Percentiles rank a stretch among this genome's conserved stretches.
Conservation (phyloP, 92 coral and sea anemone species). For the Bergia puertoricense region DNA sequence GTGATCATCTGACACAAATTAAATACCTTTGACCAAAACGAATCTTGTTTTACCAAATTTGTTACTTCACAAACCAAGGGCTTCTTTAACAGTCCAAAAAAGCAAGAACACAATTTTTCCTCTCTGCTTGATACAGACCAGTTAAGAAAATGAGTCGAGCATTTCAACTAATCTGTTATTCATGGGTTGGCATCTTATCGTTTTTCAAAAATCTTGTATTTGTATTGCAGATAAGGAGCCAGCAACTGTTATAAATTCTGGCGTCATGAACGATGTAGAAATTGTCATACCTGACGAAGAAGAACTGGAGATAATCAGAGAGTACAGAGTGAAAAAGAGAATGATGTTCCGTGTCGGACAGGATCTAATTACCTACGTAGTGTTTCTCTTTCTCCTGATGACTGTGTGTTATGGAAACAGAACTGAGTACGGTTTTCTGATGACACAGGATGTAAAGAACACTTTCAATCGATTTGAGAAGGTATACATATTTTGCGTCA, state of each 20-base stretch:
- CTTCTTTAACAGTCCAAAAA: too few relatives aligned
- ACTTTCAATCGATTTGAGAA: conserved; percentile 56
- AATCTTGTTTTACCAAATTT: too few relatives aligned
- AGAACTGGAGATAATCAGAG: conserved; percentile 55
- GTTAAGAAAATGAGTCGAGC: too few relatives aligned
- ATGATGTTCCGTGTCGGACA: conserved; percentile 70
- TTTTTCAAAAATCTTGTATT: too few relatives aligned
- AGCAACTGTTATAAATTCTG: background rate
- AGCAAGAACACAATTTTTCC: too few relatives aligned
- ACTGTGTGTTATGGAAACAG: conserved; percentile 82
- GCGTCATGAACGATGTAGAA: background rate
- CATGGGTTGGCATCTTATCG: too few relatives aligned
- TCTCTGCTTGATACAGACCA: too few relatives aligned
- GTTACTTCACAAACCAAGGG: too few relatives aligned
- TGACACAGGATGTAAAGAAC: conserved; percentile 63
- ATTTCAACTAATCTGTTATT: too few relatives aligned
- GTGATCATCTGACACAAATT: too few relatives aligned
- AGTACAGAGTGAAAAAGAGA: conserved; percentile 64
- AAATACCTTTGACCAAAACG: too few relatives aligned
- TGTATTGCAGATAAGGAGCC: background rate
- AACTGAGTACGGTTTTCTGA: conserved; percentile 68
- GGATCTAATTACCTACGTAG: conserved; percentile 48
- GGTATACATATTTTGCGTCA: conserved; percentile 43
- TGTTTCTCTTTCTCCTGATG: conserved; percentile 60
- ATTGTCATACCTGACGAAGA: conserved; percentile 17